phyloP scores from a whole-genome alignment of 2,888 invertebrate genomes.

The Ypsolopha sequella region DNA sequence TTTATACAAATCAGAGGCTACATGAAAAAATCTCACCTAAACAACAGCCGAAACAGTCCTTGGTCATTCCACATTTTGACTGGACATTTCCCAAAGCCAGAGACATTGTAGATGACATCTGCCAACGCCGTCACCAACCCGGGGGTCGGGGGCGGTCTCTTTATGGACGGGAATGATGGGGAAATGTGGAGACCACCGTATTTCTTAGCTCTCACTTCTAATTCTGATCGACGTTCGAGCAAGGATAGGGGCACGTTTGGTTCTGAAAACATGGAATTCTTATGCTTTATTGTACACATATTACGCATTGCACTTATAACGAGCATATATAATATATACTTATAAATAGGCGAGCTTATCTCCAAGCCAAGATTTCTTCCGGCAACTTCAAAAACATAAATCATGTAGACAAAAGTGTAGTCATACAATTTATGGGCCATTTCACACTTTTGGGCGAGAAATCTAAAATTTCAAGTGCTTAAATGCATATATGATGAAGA shows the following conservation, averaged over 20 bases:
- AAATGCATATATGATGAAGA: too few species aligned
- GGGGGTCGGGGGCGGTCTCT: conserved; percentile 35
- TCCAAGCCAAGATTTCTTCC: too few species aligned
- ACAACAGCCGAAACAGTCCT: conserved; percentile 47
- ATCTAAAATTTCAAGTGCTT: too few species aligned
- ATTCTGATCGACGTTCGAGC: conserved; percentile 41
- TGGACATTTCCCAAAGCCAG: conserved; percentile 33
- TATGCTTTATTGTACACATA: too few species aligned
- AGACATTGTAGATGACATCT: conserved; percentile 40
- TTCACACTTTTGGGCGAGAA: too few species aligned
- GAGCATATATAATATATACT: too few species aligned
- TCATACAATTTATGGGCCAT: too few species aligned
- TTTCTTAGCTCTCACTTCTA: conserved; percentile 53
- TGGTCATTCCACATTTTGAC: conserved; percentile 46
- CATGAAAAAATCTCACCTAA: conserved; percentile 31
- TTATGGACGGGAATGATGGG: conserved; percentile 15
- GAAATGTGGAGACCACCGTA: conserved; percentile 30
- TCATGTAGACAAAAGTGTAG: too few species aligned
- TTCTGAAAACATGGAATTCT: conserved; percentile 26
- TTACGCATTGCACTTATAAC: too few species aligned
- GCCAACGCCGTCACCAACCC: conserved; percentile 34
- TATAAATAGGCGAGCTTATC: too few species aligned
- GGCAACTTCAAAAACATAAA: too few species aligned
- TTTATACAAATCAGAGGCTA: too few species aligned
- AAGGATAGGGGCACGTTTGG: conserved; percentile 45